phyloP scores from a whole-genome alignment of 2,888 invertebrate genomes.

The Torymus texanus region DNA sequence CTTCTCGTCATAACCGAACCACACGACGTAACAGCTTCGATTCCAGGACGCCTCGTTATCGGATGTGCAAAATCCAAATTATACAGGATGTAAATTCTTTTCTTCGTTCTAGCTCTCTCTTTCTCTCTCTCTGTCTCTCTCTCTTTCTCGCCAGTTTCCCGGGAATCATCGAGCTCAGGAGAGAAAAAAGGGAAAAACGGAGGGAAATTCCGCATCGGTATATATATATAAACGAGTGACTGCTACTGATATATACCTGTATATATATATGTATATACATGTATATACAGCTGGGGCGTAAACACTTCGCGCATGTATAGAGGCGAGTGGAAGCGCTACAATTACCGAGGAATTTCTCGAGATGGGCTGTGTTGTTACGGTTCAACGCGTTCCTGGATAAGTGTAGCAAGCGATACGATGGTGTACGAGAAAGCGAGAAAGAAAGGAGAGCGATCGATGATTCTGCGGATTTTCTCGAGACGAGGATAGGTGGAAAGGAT shows the following conservation, averaged over 20 bases:
- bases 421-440: too few species aligned
- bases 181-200: conserved; percentile 3
- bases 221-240: not conserved
- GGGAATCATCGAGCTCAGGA: conserved; percentile 14
- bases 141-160: conserved; percentile 18
- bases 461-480: too few species aligned
- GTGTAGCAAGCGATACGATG: not conserved
- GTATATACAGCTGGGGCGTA: not conserved
- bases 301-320: conserved; percentile 22
- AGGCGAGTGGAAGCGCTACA: conserved; percentile 9
- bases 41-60: conserved; percentile 2
- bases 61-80: conserved; percentile 29
- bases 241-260: too few species aligned
- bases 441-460: too few species aligned
- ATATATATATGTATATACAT: too few species aligned
- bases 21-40: too few species aligned
- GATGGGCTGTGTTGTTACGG: conserved; percentile 6
- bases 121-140: not conserved
- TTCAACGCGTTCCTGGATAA: conserved; percentile 12
- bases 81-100: conserved; percentile 53
- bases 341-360: conserved; percentile 49
- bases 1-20: too few species aligned
- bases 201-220: conserved; percentile 34
- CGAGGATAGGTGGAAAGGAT: too few species aligned
- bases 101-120: conserved; percentile 14